These are phyloP conservation scores for Sebastes oblongus DNA, from an alignment of 2,797 vertebrate genomes.

Conservation along the genomic window DNA sequence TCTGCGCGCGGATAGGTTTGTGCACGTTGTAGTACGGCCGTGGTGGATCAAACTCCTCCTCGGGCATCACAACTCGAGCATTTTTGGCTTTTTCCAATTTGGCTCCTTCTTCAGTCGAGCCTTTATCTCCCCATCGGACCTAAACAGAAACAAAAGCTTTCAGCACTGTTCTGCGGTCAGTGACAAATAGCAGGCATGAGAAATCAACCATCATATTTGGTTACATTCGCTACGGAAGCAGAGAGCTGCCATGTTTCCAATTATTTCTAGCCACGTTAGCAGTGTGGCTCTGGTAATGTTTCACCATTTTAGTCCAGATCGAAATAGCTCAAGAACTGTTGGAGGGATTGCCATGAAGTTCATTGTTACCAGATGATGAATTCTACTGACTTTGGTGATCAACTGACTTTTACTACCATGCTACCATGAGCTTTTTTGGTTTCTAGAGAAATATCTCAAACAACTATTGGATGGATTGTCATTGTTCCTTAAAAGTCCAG, in stretches of 20 bases:
- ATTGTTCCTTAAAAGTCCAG: not conserved
- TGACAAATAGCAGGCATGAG: not conserved
- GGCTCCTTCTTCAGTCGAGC: slow-evolving; percentile 97
- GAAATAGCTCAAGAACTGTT: not conserved
- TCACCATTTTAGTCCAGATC: not conserved
- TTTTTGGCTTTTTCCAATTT: slow-evolving; percentile 98
- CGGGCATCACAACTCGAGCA: slow-evolving; percentile 93
- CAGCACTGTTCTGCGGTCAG: not conserved
- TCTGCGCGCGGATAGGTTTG: slow-evolving; percentile 78
- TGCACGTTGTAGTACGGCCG: slow-evolving; percentile 83
- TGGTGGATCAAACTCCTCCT: slow-evolving; percentile 87
- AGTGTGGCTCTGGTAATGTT: not conserved
- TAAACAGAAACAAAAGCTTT: slow-evolving; percentile 58
- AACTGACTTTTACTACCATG: not conserved
- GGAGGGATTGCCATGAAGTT: not conserved
- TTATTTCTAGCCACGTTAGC: not conserved
- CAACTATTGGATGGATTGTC: not conserved
- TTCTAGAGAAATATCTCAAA: not conserved
- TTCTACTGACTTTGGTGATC: not conserved
- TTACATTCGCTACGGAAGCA: not conserved
- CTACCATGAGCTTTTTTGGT: not conserved
- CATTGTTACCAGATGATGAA: not conserved
- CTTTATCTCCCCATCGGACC: slow-evolving; percentile 98
- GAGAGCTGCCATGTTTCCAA: not conserved
- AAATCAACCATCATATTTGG: not conserved